Evolutionary conservation across 2,888 invertebrate species (phyloP), one percentile per base, ranked within the genome.

Genomic region (Rhagonycha lutea): DNA sequence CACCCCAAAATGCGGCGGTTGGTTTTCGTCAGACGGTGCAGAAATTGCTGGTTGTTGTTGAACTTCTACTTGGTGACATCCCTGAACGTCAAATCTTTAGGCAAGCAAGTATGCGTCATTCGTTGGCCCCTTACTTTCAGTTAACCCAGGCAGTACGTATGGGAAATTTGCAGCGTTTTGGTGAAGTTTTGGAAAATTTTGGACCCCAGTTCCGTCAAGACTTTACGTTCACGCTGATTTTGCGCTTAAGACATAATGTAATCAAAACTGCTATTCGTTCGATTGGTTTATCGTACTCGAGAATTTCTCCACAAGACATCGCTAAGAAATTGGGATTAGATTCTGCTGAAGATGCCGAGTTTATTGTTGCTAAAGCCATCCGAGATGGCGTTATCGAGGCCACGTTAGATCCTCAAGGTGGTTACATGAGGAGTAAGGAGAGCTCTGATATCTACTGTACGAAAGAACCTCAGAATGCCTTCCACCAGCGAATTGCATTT

Each of bases 301-400:
- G 97, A 78, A 99, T 99, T 84, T 97, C 98, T 3, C 95, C 99
- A 0, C 92, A 94, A 79, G 98, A 99, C 86, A 97, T 99, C 84
- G 98, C 98, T 0, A 92, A 93, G 79, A 99, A 99, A 85, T 89
- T 99, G 77, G 95, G 96, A 60, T 89, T 99, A 68, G 98, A 98
- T 86, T 98, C 96, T 0, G 94, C 97, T 1, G 98, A 98, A 86
- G 99, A 99, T 91, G 99, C 99, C 0, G 99, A 99, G 87, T 99
- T 98, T 85, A 98, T 99, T 86, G 98, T 99, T 0, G 97, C 98
- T 0, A 99, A 99, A 89, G 97, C 97, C 2, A 99, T 99, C 79
- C 91, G 98, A 68, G 99, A 99, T 89, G 98, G 98, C 72, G 99
- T 99, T 1, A 99, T 99, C 86, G 99, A 99, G 88, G 99, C 99